Percentiles rank a stretch among this genome's conserved stretches.
Conservation (phyloP, 2,113 vertebrate species). For the Dasyurus viverrinus region DNA sequence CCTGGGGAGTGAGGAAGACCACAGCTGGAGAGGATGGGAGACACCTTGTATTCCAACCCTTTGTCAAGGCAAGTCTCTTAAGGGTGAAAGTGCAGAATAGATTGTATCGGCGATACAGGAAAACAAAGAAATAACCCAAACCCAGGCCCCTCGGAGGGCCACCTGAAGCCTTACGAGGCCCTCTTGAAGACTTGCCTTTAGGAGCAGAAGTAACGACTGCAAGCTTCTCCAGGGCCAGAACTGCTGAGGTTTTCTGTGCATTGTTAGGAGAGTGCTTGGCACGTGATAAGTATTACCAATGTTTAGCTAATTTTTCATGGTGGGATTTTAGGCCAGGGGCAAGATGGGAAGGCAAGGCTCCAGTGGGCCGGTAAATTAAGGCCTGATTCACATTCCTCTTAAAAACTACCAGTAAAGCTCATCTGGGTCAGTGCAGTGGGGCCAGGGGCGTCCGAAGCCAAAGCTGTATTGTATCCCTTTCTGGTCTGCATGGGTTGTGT, state of each 20-base stretch:
- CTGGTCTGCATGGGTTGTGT: neutral
- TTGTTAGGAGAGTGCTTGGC: neutral
- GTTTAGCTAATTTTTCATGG: neutral
- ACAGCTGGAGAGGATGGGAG: neutral
- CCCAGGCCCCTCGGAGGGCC: no score
- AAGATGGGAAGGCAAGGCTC: neutral
- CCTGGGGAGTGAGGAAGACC: no score
- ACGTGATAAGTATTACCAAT: neutral
- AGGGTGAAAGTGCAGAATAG: neutral
- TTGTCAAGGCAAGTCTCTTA: neutral
- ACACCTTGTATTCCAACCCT: neutral
- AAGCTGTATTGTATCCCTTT: neutral
- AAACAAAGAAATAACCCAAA: neutral
- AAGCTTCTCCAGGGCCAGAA: neutral
- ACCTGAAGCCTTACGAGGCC: neutral
- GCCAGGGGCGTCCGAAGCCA: neutral
- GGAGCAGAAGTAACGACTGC: neutral
- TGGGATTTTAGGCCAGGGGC: neutral
- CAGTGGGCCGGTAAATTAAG: neutral
- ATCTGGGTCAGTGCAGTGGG: neutral
- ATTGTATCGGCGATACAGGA: no score
- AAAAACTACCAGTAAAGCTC: neutral
- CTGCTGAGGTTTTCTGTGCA: neutral
- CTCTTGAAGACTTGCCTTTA: neutral
- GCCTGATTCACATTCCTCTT: neutral